Conservation (phyloP, 1,140 invertebrate species). For the Rhagoletis pomonella region DNA sequence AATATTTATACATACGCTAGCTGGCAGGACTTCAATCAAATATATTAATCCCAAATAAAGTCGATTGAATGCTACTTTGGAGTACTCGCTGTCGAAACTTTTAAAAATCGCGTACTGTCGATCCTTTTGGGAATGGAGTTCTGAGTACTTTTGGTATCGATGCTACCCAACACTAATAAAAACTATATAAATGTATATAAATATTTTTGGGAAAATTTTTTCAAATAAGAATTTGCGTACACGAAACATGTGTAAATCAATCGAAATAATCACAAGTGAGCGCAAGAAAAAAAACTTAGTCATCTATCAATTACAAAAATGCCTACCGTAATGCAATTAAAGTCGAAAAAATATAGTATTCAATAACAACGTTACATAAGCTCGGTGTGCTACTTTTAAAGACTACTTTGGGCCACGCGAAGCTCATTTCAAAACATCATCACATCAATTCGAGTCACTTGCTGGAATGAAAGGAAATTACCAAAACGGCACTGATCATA, state of each 20-base stretch:
- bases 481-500: neutral
- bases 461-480: neutral
- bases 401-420: neutral
- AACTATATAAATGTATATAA: neutral
- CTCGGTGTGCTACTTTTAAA: neutral
- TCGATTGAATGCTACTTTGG: neutral
- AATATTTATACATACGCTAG: too few species aligned
- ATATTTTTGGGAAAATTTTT: neutral
- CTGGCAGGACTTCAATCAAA: too few species aligned
- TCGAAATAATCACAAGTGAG: neutral
- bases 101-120: too few species aligned
- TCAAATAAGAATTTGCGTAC: neutral
- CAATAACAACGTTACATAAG: neutral
- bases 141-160: too few species aligned
- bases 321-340: too few species aligned
- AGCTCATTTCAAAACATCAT: neutral
- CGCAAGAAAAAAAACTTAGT: neutral
- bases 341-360: too few species aligned
- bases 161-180: neutral
- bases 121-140: too few species aligned
- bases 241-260: neutral
- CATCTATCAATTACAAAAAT: too few species aligned
- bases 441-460: conserved; percentile 1
- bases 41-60: neutral
- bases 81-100: too few species aligned